Percentiles rank a stretch among this genome's conserved stretches.
Evolutionary conservation across 2,888 invertebrate species (phyloP).

Genomic region (Chymomyza caudatula): DNA sequence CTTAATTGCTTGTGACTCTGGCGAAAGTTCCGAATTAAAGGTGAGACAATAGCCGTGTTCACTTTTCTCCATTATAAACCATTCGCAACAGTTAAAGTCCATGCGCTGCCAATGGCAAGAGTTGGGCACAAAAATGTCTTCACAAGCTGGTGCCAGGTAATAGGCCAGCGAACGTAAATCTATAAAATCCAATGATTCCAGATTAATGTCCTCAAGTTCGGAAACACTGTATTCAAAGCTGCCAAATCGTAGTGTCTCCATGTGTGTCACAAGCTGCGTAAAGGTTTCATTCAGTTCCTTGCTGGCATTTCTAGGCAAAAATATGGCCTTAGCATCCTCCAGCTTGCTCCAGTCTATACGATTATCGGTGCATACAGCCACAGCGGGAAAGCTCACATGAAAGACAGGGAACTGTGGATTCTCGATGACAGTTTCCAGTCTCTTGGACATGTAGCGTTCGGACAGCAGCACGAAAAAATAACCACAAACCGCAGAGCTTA

Average conservation of each 20-base stretch:
- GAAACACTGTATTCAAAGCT: conserved; percentile 45
- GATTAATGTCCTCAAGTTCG: conserved; percentile 66
- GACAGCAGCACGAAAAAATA: conserved; percentile 60
- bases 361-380: conserved; percentile 73
- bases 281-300: conserved; percentile 53
- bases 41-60: conserved; percentile 78
- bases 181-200: conserved; percentile 66
- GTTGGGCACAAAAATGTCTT: conserved; percentile 73
- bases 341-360: conserved; percentile 75
- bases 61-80: conserved; percentile 77
- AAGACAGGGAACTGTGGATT: conserved; percentile 75
- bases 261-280: conserved; percentile 49
- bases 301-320: conserved; percentile 61
- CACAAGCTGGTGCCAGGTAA: conserved; percentile 67
- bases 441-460: conserved; percentile 61
- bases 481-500: conserved; percentile 59
- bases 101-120: conserved; percentile 77
- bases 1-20: conserved; percentile 28
- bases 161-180: conserved; percentile 58
- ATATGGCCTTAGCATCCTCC: conserved; percentile 58
- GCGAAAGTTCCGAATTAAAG: conserved; percentile 77
- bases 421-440: conserved; percentile 74
- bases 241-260: conserved; percentile 73
- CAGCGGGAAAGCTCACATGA: conserved; percentile 73
- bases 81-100: conserved; percentile 77